phyloP scores from a whole-genome alignment of 2,888 invertebrate species.

The Dermolepida albohirtum region DNA sequence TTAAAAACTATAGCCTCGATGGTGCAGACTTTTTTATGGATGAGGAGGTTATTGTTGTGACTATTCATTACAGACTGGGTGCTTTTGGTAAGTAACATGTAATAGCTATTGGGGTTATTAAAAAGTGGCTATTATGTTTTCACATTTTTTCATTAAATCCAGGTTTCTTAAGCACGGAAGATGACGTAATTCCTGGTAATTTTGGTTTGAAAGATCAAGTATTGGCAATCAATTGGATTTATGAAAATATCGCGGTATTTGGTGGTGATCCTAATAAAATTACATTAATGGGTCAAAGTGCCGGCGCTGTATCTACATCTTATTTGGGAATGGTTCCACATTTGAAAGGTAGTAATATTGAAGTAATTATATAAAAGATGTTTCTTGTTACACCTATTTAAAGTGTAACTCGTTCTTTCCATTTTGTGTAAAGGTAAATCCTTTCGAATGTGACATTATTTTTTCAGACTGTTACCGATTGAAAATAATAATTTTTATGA shows the following conservation, averaged over 20 bases:
- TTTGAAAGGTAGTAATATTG: too few species aligned
- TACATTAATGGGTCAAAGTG: conserved; percentile 20
- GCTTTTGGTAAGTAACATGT: conserved; percentile 21
- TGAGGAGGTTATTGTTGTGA: conserved; percentile 32
- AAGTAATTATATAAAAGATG: too few species aligned
- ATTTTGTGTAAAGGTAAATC: too few species aligned
- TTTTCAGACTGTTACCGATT: too few species aligned
- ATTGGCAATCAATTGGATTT: conserved; percentile 7
- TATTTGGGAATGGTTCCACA: not conserved
- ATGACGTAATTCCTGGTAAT: conserved; percentile 9
- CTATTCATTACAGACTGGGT: conserved; percentile 37
- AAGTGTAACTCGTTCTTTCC: too few species aligned
- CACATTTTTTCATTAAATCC: not conserved
- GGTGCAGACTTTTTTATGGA: conserved; percentile 52
- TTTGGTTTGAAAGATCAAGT: conserved; percentile 20
- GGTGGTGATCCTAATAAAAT: conserved; percentile 15
- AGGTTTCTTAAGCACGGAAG: conserved; percentile 26
- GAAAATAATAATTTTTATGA: too few species aligned
- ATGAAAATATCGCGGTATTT: conserved; percentile 2
- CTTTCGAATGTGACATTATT: too few species aligned
- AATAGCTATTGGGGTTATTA: too few species aligned
- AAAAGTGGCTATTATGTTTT: too few species aligned
- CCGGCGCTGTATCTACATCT: not conserved
- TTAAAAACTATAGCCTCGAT: conserved; percentile 59
- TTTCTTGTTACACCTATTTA: too few species aligned